Conservation (phyloP, 2,888 invertebrate genomes). For the Tanaodytes sp. region DNA sequence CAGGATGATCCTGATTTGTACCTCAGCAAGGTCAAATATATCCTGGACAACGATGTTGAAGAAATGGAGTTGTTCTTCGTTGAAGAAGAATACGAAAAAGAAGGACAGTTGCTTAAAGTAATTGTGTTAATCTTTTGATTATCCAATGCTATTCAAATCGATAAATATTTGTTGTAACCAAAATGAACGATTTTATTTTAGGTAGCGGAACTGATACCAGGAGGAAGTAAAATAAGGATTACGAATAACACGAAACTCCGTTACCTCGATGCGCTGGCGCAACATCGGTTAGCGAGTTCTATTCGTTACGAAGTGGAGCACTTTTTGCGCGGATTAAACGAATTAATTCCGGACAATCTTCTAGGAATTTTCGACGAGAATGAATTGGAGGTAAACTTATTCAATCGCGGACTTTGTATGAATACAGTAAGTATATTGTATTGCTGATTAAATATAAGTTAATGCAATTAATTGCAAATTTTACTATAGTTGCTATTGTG, state of each 20-base stretch:
- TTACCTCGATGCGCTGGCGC: constrained; percentile 91
- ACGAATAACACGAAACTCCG: constrained; percentile 83
- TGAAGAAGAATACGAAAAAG: constrained; percentile 89
- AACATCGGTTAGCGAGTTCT: constrained; percentile 87
- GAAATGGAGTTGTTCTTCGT: constrained; percentile 88
- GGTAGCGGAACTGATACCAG: constrained; percentile 86
- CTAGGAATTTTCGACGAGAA: constrained; percentile 96
- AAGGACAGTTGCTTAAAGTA: constrained; percentile 84
- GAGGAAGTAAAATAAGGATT: constrained; percentile 84
- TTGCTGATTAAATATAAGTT: too few species aligned
- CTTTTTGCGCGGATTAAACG: constrained; percentile 91
- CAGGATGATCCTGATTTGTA: constrained; percentile 96
- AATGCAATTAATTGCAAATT: too few species aligned
- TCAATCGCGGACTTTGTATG: too few species aligned
- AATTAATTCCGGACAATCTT: constrained; percentile 92
- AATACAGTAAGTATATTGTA: too few species aligned
- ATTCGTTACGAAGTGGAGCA: constrained; percentile 88
- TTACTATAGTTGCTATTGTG: constrained; percentile 85
- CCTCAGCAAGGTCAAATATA: constrained; percentile 92
- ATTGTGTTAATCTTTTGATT: neutral
- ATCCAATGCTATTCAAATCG: too few species aligned
- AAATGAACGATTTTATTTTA: too few species aligned
- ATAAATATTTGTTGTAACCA: too few species aligned
- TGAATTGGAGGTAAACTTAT: constrained; percentile 92
- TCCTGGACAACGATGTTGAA: constrained; percentile 91